phyloP scores from a whole-genome alignment of 2,888 invertebrate species.

The Phrixothrix hirtus region DNA sequence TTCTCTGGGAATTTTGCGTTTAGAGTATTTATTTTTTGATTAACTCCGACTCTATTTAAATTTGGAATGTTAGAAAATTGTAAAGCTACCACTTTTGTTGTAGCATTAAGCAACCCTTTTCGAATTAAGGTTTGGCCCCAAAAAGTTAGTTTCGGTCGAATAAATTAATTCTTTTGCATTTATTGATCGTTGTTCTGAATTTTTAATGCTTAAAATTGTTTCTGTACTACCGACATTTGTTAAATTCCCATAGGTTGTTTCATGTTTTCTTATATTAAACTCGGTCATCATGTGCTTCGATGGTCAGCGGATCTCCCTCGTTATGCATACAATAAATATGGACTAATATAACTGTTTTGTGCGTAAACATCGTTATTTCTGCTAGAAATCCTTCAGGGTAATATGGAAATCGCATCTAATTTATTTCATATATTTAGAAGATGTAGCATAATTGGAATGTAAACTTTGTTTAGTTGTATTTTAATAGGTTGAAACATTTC shows the following conservation, averaged over 20 bases:
- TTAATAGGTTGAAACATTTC: too few relatives aligned
- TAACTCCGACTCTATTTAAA: constrained; percentile 21
- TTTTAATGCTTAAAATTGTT: constrained; percentile 21
- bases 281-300: constrained; percentile 48
- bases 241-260: constrained; percentile 48
- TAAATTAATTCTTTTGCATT: constrained; percentile 23
- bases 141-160: constrained; percentile 9
- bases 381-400: constrained; percentile 45
- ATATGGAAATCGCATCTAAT: constrained; percentile 29
- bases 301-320: constrained; percentile 45
- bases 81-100: not conserved
- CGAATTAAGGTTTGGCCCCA: constrained; percentile 10
- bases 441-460: constrained; percentile 16
- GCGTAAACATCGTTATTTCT: constrained; percentile 55
- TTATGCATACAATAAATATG: constrained; percentile 55
- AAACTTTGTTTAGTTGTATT: too few relatives aligned
- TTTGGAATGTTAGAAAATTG: constrained; percentile 11
- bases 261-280: constrained; percentile 47
- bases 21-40: constrained; percentile 22
- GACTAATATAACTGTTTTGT: constrained; percentile 54
- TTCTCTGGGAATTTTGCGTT: constrained; percentile 12
- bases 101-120: not conserved
- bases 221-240: constrained; percentile 40
- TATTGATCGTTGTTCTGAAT: constrained; percentile 17
- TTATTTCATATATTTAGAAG: constrained; percentile 10